phyloP scores from a whole-genome alignment of 2,797 vertebrate species.

The Sternarchorhynchus goeldii region DNA sequence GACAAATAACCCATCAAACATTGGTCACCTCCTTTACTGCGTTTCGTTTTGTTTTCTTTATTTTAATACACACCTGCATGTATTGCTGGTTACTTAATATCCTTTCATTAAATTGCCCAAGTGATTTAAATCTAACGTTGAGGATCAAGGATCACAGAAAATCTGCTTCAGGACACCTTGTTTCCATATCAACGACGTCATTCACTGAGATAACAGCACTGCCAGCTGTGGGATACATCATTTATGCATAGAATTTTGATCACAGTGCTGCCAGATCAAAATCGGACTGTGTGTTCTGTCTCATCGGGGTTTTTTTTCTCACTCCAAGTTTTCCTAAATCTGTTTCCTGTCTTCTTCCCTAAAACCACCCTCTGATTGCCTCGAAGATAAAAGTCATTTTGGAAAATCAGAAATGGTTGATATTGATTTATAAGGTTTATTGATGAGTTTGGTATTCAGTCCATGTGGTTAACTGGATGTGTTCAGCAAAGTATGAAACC shows the following conservation, averaged over 20 bases:
- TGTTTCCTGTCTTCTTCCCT: background rate
- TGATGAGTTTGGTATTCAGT: background rate
- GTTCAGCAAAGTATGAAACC: background rate
- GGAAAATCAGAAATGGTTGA: constrained; percentile 1
- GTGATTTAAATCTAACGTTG: too few species aligned
- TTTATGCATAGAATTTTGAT: background rate
- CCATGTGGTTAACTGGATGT: background rate
- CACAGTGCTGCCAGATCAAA: background rate
- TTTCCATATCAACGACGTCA: background rate
- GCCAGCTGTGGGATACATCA: background rate
- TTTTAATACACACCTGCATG: background rate
- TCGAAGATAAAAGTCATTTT: background rate
- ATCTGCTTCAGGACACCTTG: background rate
- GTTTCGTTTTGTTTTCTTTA: too few species aligned
- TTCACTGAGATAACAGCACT: background rate
- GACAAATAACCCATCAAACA: too few species aligned
- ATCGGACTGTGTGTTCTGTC: background rate
- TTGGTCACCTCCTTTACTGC: too few species aligned
- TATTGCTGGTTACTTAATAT: background rate
- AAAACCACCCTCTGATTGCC: background rate
- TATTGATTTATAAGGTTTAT: constrained; percentile 24
- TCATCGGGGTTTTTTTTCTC: background rate
- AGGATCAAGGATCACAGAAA: background rate
- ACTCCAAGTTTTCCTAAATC: background rate
- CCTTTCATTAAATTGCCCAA: background rate